Base-by-base conservation (phyloP, 2,888 invertebrate genomes). In the Clunio marinus region DNA sequence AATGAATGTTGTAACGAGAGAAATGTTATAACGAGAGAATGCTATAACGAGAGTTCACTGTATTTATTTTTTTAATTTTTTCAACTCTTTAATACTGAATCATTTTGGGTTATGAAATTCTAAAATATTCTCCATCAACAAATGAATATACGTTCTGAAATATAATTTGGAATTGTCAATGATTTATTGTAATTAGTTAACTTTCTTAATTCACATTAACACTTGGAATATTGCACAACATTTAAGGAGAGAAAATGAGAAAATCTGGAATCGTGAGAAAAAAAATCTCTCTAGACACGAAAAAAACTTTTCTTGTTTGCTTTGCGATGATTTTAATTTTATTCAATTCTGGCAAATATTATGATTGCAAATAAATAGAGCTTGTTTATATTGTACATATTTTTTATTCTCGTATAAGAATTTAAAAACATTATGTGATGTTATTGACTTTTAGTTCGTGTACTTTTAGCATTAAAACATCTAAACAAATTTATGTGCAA, bases 291-390 rank as follows among this genome's bases (percentile, higher is more conserved):
- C n/a, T 51, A 57, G 57, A 57, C 25, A 24, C 10, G 7, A 25
- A 24, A 32, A 59, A 59, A 5, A n/a, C 8, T 24, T 27, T 17
- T 58, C 25, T 35, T 59, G 35, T 59, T 63, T 63, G 63, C n/a
- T 3, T 63, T 41, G 10, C 63, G 63, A 60, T 37, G 37, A 63
- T 63, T 63, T 63, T 63, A 63, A 63, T 63, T 63, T 63, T 63
- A 63, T 63, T 63, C 63, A 63, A 63, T 63, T 63, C 41, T 13
- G 27, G 45, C 15, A 63, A 63, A 63, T 63, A 63, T 63, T 63
- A 22, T 63, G 45, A 63, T 63, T 63, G 63, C 63, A 63, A 63
- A 63, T 63, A 63, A 41, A 45, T 63, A n/a, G 22, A 45, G 4
- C 17, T 59, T 59, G 22, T 59, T 59, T 59, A 59, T 63, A 63